A percentile compares a stretch with the other conserved stretches of the same genome.
These are phyloP conservation scores for Forficula auricularia DNA, from an alignment of 1,140 invertebrate species.

Conservation along the genomic window DNA sequence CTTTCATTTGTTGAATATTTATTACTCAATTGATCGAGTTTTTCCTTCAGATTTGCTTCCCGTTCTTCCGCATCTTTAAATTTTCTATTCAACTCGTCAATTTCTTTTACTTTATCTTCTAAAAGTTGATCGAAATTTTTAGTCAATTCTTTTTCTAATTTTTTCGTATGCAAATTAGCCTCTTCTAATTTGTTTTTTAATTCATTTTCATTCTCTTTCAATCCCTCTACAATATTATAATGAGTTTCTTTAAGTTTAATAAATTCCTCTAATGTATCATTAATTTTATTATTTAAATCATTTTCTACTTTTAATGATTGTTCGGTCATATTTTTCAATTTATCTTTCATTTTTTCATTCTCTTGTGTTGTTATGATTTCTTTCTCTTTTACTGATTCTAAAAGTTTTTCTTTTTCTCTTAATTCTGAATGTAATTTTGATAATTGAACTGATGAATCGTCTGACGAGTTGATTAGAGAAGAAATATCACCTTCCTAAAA, in stretches of 20 bases:
- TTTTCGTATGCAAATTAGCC: neutral
- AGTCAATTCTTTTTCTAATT: slow-evolving; percentile 2
- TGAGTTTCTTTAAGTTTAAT: slow-evolving; percentile 16
- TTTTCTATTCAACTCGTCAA: slow-evolving; percentile 10
- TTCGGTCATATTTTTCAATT: slow-evolving; percentile 3
- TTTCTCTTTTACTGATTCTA: slow-evolving; percentile 21
- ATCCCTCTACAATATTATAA: slow-evolving; percentile 11
- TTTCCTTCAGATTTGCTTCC: slow-evolving; percentile 16
- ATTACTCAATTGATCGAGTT: slow-evolving; percentile 14
- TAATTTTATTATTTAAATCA: slow-evolving; percentile 18
- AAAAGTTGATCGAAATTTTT: neutral
- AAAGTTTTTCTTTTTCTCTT: slow-evolving; percentile 29
- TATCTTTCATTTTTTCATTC: slow-evolving; percentile 26
- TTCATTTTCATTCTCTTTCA: slow-evolving; percentile 21
- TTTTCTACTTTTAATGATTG: slow-evolving; percentile 15
- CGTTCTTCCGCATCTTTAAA: slow-evolving; percentile 1
- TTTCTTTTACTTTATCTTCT: slow-evolving; percentile 3
- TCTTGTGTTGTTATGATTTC: slow-evolving; percentile 26
- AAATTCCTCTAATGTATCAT: slow-evolving; percentile 13
- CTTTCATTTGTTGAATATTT: slow-evolving; percentile 8
- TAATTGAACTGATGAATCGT: slow-evolving; percentile 29
- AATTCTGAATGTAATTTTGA: slow-evolving; percentile 31
- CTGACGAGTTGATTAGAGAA: slow-evolving; percentile 23
- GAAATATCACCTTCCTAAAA: slow-evolving; percentile 27
- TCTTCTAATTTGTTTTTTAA: slow-evolving; percentile 7